phyloP scores from a whole-genome alignment of 1,140 invertebrate species.

The Chironomus tepperi region DNA sequence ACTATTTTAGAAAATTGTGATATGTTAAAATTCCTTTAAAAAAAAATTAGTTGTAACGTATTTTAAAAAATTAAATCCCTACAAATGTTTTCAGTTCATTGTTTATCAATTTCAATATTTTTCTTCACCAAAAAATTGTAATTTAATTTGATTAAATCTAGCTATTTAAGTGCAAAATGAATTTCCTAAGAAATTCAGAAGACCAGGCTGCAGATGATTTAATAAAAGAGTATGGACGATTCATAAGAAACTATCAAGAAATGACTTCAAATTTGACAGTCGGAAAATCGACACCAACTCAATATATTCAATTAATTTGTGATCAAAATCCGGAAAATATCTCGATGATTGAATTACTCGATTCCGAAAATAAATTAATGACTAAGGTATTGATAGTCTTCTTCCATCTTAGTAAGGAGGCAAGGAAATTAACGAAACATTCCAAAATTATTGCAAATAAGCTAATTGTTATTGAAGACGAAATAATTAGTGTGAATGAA shows the following conservation, averaged over 20 bases:
- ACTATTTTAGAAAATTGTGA: too few species aligned
- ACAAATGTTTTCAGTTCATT: not conserved
- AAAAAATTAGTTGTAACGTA: too few species aligned
- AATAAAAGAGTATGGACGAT: constrained; percentile 33
- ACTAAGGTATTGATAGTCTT: constrained; percentile 76
- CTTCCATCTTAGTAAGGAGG: constrained; percentile 58
- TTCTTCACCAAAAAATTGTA: not conserved
- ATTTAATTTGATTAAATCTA: too few species aligned
- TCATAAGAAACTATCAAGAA: constrained; percentile 33
- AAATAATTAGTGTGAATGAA: constrained; percentile 22
- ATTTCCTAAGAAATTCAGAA: not conserved
- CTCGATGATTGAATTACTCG: constrained; percentile 56
- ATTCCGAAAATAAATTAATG: constrained; percentile 72
- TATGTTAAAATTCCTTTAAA: too few species aligned
- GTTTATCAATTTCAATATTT: constrained; percentile 26
- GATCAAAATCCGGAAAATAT: constrained; percentile 47
- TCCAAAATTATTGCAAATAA: constrained; percentile 45
- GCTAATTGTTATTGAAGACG: constrained; percentile 24
- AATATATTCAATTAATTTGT: constrained; percentile 26
- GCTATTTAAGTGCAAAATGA: not conserved
- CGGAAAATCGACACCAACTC: constrained; percentile 1
- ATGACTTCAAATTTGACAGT: constrained; percentile 29
- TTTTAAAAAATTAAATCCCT: not conserved
- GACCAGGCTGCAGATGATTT: constrained; percentile 33
- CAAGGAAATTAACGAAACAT: constrained; percentile 58